phyloP scores from a whole-genome alignment of 2,888 invertebrate species.

The Diplazon laetatorius region DNA sequence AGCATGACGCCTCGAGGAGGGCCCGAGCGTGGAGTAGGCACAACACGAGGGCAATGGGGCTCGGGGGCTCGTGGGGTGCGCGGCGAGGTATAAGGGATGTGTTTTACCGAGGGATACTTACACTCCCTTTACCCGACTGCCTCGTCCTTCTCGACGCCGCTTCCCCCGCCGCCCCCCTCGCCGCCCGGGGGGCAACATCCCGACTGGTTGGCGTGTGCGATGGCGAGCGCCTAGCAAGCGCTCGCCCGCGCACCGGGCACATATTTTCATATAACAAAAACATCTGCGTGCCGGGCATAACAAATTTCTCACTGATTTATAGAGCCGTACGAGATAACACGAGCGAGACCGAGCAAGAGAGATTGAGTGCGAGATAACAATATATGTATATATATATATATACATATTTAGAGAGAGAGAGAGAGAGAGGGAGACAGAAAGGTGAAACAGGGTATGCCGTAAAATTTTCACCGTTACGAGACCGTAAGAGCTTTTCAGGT shows the following conservation, averaged over 20 bases:
- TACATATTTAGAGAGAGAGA: too few relatives aligned
- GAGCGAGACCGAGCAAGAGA: constrained; percentile 62
- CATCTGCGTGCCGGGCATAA: constrained; percentile 83
- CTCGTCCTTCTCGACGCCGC: too few relatives aligned
- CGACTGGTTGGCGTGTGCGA: constrained; percentile 50
- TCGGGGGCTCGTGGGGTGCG: constrained; percentile 64
- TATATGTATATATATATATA: too few relatives aligned
- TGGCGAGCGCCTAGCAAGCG: constrained; percentile 35
- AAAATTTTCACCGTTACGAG: constrained; percentile 53
- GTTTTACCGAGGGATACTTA: constrained; percentile 82
- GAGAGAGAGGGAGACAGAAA: constrained; percentile 62
- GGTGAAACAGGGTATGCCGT: constrained; percentile 40
- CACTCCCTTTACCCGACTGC: too few relatives aligned
- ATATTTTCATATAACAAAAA: constrained; percentile 83
- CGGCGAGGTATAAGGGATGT: constrained; percentile 80
- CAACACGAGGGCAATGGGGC: constrained; percentile 70
- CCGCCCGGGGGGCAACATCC: constrained; percentile 69
- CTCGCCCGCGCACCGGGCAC: constrained; percentile 75
- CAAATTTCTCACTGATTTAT: constrained; percentile 83
- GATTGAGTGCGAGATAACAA: constrained; percentile 57
- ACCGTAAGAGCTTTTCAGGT: constrained; percentile 49
- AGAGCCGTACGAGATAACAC: constrained; percentile 72
- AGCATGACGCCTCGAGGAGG: constrained; percentile 79
- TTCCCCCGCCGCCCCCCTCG: too few relatives aligned
- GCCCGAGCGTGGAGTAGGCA: constrained; percentile 70